These are phyloP conservation scores for Scomber scombrus DNA, from an alignment of 2,113 vertebrate species.

Conservation along the genomic window DNA sequence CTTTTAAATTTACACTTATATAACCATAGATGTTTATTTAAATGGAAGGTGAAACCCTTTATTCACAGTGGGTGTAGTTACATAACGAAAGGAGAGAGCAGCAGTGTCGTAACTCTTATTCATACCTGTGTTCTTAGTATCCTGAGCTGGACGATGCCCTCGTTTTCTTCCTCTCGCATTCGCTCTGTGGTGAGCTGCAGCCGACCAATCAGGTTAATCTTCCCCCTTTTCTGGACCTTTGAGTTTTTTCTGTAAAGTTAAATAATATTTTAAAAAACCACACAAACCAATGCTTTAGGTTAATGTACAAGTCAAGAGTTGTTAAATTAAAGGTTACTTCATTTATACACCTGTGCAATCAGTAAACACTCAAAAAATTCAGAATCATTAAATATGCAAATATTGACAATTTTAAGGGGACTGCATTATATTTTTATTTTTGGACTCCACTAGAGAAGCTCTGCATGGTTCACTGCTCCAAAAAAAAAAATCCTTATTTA, in stretches of 20 bases:
- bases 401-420: too few species aligned
- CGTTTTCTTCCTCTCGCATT: constrained; percentile 99
- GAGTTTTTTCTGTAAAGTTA: constrained; percentile 92
- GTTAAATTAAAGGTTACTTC: too few species aligned
- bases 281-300: fast-evolving
- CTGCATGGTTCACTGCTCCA: too few species aligned
- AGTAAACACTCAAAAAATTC: too few species aligned
- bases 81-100: neutral
- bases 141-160: constrained; percentile 98
- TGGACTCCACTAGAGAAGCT: too few species aligned
- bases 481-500: too few species aligned
- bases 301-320: neutral
- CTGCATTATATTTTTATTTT: too few species aligned
- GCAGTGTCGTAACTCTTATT: neutral
- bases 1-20: neutral
- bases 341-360: too few species aligned
- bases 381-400: too few species aligned
- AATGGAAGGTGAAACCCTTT: constrained; percentile 23
- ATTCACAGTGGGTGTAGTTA: constrained; percentile 24
- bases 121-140: constrained; percentile 98
- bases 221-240: constrained; percentile 98
- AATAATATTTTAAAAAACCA: constrained; percentile 1
- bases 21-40: neutral
- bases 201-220: constrained; percentile 98
- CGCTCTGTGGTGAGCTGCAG: constrained; percentile 98